A percentile compares a stretch with the other conserved stretches of the same genome.
Conservation (phyloP, 1,140 invertebrate species). For the Drosophila sechellia region DNA sequence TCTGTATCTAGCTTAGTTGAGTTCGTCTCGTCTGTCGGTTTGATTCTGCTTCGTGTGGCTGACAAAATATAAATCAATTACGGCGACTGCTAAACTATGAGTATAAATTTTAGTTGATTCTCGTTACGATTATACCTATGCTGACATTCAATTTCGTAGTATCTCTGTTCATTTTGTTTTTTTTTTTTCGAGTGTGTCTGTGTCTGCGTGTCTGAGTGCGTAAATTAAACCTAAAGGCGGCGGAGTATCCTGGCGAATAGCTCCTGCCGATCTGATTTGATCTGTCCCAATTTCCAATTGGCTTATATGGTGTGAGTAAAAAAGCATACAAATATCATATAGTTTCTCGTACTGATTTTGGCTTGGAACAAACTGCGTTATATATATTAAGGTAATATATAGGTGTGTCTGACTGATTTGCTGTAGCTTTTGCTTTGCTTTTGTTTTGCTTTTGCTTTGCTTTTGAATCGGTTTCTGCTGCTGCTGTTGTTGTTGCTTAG, state of each 20-base stretch:
- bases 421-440: constrained; percentile 31
- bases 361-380: constrained; percentile 52
- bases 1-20: constrained; percentile 62
- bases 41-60: constrained; percentile 58
- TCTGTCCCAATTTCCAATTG: constrained; percentile 47
- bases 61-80: constrained; percentile 71
- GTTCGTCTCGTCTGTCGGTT: constrained; percentile 57
- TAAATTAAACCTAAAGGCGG: constrained; percentile 72
- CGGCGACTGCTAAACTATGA: constrained; percentile 75
- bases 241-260: not conserved
- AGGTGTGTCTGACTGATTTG: constrained; percentile 56
- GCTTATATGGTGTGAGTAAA: constrained; percentile 65
- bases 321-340: constrained; percentile 83
- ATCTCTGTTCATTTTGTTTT: constrained; percentile 14
- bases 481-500: constrained; percentile 44
- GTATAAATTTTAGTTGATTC: constrained; percentile 67
- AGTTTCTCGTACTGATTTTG: constrained; percentile 58
- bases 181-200: constrained; percentile 20
- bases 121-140: constrained; percentile 66
- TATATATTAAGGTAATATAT: constrained; percentile 42
- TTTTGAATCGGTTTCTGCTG: constrained; percentile 29
- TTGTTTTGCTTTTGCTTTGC: constrained; percentile 30
- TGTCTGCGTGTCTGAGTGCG: constrained; percentile 51
- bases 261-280: constrained; percentile 38
- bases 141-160: constrained; percentile 58